phyloP scores from a whole-genome alignment of 2,797 vertebrate species.

The Gorsachius magnificus region DNA sequence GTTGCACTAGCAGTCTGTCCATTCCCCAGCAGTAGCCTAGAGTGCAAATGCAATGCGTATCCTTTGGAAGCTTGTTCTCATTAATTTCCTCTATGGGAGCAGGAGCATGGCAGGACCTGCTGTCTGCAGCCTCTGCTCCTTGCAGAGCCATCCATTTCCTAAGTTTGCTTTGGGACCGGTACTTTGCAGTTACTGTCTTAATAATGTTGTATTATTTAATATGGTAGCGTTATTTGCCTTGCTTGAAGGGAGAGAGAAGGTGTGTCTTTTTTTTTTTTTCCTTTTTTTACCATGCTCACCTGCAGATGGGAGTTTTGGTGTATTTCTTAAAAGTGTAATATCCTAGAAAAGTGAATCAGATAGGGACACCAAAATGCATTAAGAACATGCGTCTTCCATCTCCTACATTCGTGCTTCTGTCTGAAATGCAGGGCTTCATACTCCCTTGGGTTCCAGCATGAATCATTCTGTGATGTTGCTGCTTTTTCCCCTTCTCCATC shows the following conservation, averaged over 20 bases:
- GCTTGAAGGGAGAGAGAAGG: neutral
- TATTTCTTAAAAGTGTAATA: neutral
- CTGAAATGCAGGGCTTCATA: accelerated
- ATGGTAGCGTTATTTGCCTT: neutral
- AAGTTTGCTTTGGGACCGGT: neutral
- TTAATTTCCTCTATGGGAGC: neutral
- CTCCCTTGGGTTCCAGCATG: neutral
- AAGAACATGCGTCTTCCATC: neutral
- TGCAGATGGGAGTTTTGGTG: neutral
- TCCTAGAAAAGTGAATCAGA: neutral
- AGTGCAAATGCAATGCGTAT: neutral
- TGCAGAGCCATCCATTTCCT: neutral
- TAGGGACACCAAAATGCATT: neutral
- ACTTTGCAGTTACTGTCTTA: neutral
- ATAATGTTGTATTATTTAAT: neutral
- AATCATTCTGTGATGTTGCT: accelerated
- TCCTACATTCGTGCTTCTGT: neutral
- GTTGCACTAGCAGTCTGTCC: neutral
- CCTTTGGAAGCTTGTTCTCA: neutral
- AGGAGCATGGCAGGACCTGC: neutral
- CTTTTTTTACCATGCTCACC: neutral
- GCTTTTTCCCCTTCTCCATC: neutral
- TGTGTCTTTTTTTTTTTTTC: too few relatives aligned
- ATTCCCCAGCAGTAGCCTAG: neutral
- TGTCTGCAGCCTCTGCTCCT: neutral